A percentile compares a stretch with the other conserved stretches of the same genome.
Evolutionary conservation across 2,888 invertebrate genomes (phyloP).

Genomic region (Hyppa rectilinea): DNA sequence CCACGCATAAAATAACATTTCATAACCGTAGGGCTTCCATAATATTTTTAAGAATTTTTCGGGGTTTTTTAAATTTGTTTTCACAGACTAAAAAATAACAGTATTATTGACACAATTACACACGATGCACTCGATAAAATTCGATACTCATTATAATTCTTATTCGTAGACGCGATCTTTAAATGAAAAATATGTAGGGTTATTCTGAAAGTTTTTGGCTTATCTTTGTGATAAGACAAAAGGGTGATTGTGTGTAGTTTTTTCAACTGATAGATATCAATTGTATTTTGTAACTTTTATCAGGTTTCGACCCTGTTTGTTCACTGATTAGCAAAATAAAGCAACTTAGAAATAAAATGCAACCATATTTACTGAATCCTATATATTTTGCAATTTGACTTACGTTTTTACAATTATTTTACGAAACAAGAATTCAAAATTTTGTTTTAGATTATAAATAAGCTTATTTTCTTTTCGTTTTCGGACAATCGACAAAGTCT

Average conservation of each 20-base stretch:
- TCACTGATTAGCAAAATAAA: constrained; percentile 7
- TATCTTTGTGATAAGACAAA: constrained; percentile 39
- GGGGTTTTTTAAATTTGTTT: too few relatives aligned
- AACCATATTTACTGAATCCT: constrained; percentile 4
- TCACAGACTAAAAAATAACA: too few relatives aligned
- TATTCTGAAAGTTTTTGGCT: constrained; percentile 45
- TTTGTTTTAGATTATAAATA: background rate
- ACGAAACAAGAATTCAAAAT: background rate
- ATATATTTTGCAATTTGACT: background rate
- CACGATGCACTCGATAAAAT: constrained; percentile 44
- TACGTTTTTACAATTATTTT: background rate
- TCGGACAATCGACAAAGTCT: constrained; percentile 7
- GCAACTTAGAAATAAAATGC: background rate
- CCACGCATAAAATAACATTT: constrained; percentile 23
- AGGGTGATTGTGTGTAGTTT: constrained; percentile 25
- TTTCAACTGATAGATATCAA: constrained; percentile 18
- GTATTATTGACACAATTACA: constrained; percentile 22
- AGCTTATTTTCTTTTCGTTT: constrained; percentile 8
- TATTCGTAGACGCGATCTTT: constrained; percentile 35
- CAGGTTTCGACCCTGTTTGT: constrained; percentile 34
- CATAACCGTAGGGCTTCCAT: constrained; percentile 47
- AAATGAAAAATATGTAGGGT: constrained; percentile 48
- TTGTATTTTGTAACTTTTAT: constrained; percentile 34
- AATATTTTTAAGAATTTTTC: constrained; percentile 32
- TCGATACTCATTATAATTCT: constrained; percentile 46